phyloP scores from a whole-genome alignment of 1,140 invertebrate species.

The Macrocentrus cingulum region DNA sequence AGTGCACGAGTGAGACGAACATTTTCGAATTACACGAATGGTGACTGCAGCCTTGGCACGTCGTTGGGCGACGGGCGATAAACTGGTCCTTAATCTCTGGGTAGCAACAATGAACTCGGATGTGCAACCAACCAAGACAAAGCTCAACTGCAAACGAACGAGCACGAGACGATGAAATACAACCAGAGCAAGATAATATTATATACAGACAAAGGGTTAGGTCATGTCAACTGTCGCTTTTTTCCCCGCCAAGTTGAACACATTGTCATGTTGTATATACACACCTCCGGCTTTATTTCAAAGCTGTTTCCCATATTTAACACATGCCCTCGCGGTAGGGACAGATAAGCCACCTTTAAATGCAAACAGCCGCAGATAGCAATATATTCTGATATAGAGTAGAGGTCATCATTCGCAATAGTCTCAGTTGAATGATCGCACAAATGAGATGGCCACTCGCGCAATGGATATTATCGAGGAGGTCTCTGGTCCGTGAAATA shows the following conservation, averaged over 20 bases:
- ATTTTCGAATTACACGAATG: slow-evolving; percentile 23
- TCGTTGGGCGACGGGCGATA: slow-evolving; percentile 30
- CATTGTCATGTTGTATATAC: no score
- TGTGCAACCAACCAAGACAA: background rate
- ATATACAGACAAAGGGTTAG: background rate
- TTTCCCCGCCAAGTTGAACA: no score
- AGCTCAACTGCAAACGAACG: background rate
- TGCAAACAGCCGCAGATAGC: no score
- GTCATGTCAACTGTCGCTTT: background rate
- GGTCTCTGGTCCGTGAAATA: slow-evolving; percentile 21
- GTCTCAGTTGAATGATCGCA: no score
- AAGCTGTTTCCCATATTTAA: no score
- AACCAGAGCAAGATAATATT: background rate
- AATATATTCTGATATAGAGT: no score
- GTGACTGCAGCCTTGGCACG: slow-evolving; percentile 5
- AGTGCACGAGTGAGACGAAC: slow-evolving; percentile 1
- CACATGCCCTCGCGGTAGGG: no score
- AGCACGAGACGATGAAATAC: background rate
- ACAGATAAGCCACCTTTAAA: no score
- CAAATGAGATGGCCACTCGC: slow-evolving; percentile 11
- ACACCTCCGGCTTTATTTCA: no score
- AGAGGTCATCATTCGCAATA: background rate
- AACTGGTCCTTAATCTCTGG: slow-evolving; percentile 30
- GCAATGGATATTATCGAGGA: slow-evolving; percentile 17
- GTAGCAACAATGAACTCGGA: slow-evolving; percentile 36